A percentile compares a stretch with the other conserved stretches of the same genome.
These are phyloP conservation scores for Trachops cirrhosus DNA, from an alignment of 2,797 vertebrate species.

Conservation along the genomic window DNA sequence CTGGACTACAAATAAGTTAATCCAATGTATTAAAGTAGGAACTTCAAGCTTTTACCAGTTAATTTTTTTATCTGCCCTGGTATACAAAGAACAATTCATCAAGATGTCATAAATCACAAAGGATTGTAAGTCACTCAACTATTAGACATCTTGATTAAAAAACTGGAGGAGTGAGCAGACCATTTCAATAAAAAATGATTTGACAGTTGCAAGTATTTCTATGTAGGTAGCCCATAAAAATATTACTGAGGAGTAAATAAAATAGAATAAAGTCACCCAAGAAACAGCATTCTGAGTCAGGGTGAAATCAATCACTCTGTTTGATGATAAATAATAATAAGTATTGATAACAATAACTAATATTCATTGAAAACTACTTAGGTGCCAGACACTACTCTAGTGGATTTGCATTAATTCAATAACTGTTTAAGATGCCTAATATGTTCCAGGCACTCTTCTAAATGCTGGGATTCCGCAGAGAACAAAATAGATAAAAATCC, in stretches of 20 bases:
- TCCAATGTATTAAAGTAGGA: conserved; percentile 21
- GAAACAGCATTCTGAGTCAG: background rate
- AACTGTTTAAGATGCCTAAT: conserved; percentile 5
- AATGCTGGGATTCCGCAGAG: background rate
- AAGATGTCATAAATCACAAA: conserved; percentile 14
- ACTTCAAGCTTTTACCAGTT: background rate
- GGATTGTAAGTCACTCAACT: background rate
- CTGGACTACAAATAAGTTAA: conserved; percentile 42
- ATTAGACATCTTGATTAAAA: conserved; percentile 35
- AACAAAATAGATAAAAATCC: conserved; percentile 27
- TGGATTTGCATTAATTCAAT: background rate
- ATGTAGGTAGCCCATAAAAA: background rate
- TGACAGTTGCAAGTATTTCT: conserved; percentile 12
- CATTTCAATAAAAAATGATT: conserved; percentile 49
- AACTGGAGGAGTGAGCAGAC: background rate
- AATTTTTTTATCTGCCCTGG: background rate
- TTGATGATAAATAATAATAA: background rate
- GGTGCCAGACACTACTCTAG: background rate
- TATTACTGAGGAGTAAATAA: conserved; percentile 39
- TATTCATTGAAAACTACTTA: conserved; percentile 7
- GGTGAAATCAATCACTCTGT: background rate
- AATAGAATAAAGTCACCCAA: background rate
- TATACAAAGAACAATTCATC: background rate
- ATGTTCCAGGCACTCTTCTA: background rate
- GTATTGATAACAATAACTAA: background rate